A percentile compares a stretch with the other conserved stretches of the same genome.
These are phyloP conservation scores for Xerus inauris DNA, from an alignment of 2,113 vertebrate species.

Conservation along the genomic window DNA sequence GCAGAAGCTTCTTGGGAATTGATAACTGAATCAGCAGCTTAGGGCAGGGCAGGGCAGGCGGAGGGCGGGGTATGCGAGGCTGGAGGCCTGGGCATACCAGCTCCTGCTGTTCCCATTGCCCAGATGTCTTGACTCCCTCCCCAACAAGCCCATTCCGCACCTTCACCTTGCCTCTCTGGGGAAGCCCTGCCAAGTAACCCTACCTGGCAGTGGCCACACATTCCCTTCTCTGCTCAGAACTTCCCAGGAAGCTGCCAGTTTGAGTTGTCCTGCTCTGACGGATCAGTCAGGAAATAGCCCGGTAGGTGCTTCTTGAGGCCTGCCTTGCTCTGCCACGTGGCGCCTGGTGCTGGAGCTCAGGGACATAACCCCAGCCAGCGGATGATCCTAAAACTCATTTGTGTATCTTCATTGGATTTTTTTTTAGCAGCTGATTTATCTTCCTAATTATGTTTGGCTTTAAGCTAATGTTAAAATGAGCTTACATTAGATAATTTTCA, in stretches of 20 bases:
- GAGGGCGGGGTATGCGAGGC: too few relatives aligned
- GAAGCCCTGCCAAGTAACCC: not conserved
- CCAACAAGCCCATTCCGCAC: not conserved
- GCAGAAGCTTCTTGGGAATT: not conserved
- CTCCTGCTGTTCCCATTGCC: not conserved
- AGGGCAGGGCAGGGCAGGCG: not conserved
- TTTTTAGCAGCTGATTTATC: slow-evolving; percentile 76
- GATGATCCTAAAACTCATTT: slow-evolving; percentile 27
- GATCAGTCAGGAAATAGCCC: not conserved
- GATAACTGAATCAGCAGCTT: not conserved
- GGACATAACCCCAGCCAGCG: not conserved
- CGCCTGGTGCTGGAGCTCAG: not conserved
- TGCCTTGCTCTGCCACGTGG: rapidly evolving
- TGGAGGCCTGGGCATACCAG: not conserved
- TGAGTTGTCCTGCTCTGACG: not conserved
- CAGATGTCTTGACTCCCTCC: not conserved
- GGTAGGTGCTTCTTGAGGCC: not conserved
- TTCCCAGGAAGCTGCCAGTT: not conserved
- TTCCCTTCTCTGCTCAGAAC: not conserved
- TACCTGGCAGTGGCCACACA: not conserved
- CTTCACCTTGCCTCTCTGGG: not conserved
- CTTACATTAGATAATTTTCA: slow-evolving; percentile 80
- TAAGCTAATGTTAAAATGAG: slow-evolving; percentile 83
- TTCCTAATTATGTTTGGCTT: slow-evolving; percentile 81
- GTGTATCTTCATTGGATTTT: slow-evolving; percentile 53